phyloP scores from a whole-genome alignment of 92 coral and sea anemone genomes.

The Palythoa grandis region DNA sequence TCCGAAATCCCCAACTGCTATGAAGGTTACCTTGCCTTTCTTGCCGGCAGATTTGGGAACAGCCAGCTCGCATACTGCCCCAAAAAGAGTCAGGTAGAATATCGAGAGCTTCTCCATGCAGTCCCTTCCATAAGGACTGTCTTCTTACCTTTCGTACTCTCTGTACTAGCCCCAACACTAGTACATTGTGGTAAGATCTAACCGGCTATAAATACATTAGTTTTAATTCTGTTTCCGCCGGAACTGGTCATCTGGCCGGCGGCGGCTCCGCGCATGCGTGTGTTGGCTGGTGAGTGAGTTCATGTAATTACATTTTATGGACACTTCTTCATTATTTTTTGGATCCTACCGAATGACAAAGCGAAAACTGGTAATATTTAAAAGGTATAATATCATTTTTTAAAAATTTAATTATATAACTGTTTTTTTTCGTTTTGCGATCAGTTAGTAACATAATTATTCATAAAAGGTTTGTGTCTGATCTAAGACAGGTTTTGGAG shows the following conservation, averaged over 20 bases:
- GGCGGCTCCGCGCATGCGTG: slow-evolving; percentile 22
- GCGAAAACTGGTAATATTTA: no score
- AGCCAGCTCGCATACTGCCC: slow-evolving; percentile 1
- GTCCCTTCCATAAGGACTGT: slow-evolving; percentile 27
- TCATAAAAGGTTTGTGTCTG: no score
- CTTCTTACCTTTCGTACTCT: neutral
- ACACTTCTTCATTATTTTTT: neutral
- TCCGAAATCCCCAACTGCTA: slow-evolving; percentile 90
- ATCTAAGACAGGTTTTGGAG: no score
- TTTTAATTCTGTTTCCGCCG: slow-evolving; percentile 2
- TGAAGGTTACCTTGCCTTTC: slow-evolving; percentile 67
- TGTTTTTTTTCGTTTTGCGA: no score
- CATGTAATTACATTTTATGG: slow-evolving; percentile 1
- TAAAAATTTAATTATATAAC: no score
- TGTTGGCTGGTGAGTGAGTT: slow-evolving; percentile 10
- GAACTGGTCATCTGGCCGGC: neutral
- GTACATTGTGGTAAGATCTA: neutral
- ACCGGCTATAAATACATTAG: neutral
- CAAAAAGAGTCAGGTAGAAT: slow-evolving; percentile 16
- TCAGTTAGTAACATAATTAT: no score
- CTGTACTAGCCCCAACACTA: neutral
- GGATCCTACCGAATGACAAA: no score
- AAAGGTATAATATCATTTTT: no score
- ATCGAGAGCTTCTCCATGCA: slow-evolving; percentile 39
- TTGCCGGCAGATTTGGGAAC: neutral